These are phyloP conservation scores for Myripristis murdjan DNA, from an alignment of 2,797 vertebrate genomes.

Conservation along the genomic window DNA sequence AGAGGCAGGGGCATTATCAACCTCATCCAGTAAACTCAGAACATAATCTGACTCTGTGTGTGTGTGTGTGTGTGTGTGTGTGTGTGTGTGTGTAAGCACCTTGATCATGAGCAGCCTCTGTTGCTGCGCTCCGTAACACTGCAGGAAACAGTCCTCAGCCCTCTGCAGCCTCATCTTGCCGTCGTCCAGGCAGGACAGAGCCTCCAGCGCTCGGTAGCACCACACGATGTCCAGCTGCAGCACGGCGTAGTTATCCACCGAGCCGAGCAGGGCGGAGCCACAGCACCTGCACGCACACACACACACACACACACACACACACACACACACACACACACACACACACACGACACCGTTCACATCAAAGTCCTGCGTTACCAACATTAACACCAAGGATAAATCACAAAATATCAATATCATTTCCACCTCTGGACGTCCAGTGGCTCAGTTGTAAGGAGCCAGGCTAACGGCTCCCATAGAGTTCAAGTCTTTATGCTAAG, in stretches of 20 bases:
- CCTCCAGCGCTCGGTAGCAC: slow-evolving; percentile 92
- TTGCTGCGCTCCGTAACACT: slow-evolving; percentile 92
- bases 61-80: neutral
- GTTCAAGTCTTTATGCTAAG: no score
- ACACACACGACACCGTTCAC: no score
- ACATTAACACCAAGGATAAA: no score
- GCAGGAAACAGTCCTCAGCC: slow-evolving; percentile 91
- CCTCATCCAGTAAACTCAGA: no score
- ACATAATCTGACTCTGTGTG: no score
- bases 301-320: slow-evolving; percentile 34
- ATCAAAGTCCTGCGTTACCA: no score
- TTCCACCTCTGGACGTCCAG: no score
- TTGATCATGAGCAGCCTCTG: slow-evolving; percentile 93
- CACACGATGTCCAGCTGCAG: slow-evolving; percentile 97
- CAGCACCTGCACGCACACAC: slow-evolving; percentile 84
- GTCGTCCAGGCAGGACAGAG: slow-evolving; percentile 91
- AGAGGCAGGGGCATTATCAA: no score
- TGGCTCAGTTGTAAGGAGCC: no score
- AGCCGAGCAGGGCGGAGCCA: slow-evolving; percentile 86
- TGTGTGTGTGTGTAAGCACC: slow-evolving; percentile 72
- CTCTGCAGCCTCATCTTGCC: slow-evolving; percentile 86
- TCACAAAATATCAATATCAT: no score
- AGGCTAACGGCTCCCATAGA: no score
- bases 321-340: no score
- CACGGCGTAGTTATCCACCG: slow-evolving; percentile 94